These are phyloP conservation scores for Formicarius rufipectus DNA, from an alignment of 2,113 vertebrate genomes.

Conservation along the genomic window DNA sequence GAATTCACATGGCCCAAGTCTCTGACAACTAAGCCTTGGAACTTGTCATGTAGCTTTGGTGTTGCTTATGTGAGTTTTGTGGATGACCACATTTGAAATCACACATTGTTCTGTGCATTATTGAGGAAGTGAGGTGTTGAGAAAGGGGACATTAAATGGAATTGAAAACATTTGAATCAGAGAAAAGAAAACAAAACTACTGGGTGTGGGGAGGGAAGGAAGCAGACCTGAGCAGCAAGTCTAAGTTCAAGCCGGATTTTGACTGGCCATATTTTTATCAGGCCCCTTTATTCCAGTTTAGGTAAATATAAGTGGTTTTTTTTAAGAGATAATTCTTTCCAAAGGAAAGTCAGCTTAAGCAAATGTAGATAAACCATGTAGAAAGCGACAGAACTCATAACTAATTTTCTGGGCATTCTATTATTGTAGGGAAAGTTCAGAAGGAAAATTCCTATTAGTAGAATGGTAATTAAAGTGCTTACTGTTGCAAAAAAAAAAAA, in stretches of 20 bases:
- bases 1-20: not conserved
- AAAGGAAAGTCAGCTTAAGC: not conserved
- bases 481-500: not conserved
- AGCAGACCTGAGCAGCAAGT: not conserved
- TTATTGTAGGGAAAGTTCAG: not conserved
- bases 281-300: not conserved
- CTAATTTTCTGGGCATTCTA: not conserved
- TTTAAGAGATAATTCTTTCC: not conserved
- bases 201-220: not conserved
- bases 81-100: not conserved
- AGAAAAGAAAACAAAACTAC: not conserved
- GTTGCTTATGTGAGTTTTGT: not conserved
- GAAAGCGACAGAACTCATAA: not conserved
- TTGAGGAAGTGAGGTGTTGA: conserved; percentile 15
- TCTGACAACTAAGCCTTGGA: not conserved
- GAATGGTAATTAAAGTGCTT: not conserved
- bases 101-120: not conserved
- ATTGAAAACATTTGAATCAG: not conserved
- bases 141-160: conserved; percentile 9
- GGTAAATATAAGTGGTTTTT: not conserved
- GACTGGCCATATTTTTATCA: not conserved
- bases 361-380: not conserved
- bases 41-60: not conserved
- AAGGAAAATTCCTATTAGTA: not conserved
- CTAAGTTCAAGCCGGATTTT: not conserved